Evolutionary conservation across 2,797 vertebrate species (phyloP).

Genomic region (Thamnophis elegans): DNA sequence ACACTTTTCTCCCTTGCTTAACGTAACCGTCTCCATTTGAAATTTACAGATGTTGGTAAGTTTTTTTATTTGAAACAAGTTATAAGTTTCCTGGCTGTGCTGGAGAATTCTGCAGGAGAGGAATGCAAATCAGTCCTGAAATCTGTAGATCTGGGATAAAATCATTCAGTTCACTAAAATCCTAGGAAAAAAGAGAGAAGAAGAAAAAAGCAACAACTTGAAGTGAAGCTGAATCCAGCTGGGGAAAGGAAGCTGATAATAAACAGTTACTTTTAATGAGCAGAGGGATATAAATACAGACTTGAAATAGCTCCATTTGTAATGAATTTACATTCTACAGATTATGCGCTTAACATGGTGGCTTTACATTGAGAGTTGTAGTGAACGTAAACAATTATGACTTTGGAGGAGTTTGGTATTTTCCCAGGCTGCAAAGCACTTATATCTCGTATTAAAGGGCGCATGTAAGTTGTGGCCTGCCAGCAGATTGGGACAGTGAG

Average conservation of each 20-base stretch:
- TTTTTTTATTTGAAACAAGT: neutral
- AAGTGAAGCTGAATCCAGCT: slow-evolving; percentile 15
- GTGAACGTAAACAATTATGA: neutral
- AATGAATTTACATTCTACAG: neutral
- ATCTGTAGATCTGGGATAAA: neutral
- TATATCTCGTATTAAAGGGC: neutral
- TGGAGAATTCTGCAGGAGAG: neutral
- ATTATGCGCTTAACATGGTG: neutral
- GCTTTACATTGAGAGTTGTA: neutral
- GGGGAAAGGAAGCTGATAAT: neutral
- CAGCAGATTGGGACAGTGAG: too few relatives aligned
- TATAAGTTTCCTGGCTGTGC: neutral
- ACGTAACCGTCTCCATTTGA: neutral
- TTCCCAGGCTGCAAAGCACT: neutral
- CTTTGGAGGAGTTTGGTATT: neutral
- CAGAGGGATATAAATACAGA: neutral
- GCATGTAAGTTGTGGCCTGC: too few relatives aligned
- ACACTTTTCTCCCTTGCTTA: neutral
- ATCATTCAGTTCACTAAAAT: neutral
- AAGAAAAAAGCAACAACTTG: neutral
- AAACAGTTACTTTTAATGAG: neutral
- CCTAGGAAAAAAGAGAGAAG: neutral
- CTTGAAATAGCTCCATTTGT: slow-evolving; percentile 13
- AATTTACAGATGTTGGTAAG: neutral
- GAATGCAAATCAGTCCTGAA: neutral